A percentile compares a stretch with the other conserved stretches of the same genome.
Conservation (phyloP, 2,113 vertebrate genomes). For the Corythornis vintsioides region DNA sequence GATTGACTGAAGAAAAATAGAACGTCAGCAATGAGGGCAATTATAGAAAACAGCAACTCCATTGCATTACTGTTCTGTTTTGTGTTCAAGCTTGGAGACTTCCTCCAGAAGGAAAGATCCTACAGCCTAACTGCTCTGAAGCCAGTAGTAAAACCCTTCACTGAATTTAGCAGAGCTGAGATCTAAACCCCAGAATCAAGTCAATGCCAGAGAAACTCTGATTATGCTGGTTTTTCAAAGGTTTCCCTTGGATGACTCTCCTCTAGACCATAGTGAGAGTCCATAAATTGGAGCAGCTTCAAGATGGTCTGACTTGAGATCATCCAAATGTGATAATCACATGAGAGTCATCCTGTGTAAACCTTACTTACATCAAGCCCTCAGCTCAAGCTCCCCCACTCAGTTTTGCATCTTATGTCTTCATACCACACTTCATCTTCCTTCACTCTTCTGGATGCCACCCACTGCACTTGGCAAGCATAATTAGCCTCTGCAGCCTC, state of each 20-base stretch:
- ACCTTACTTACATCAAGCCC: not conserved
- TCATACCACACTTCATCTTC: accelerated
- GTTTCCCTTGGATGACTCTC: not conserved
- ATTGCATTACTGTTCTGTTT: not conserved
- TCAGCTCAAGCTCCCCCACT: not conserved
- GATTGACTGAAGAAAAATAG: slow-evolving; percentile 57
- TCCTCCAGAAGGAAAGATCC: not conserved
- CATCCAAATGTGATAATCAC: not conserved
- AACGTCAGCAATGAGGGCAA: not conserved
- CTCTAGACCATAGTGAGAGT: not conserved
- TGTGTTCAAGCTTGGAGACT: not conserved
- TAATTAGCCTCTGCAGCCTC: not conserved
- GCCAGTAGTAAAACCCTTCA: not conserved
- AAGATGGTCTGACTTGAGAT: not conserved
- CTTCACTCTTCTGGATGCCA: not conserved
- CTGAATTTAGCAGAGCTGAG: not conserved
- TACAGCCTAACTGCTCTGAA: not conserved
- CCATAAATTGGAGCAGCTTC: not conserved
- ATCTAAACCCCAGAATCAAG: not conserved
- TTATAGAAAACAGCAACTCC: slow-evolving; percentile 24
- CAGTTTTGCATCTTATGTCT: accelerated
- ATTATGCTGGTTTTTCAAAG: not conserved
- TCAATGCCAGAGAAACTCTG: not conserved
- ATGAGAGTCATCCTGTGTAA: not conserved
- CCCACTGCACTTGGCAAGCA: not conserved